Base-by-base conservation (phyloP, 2,797 vertebrate genomes). In the Emydoidea blandingii region DNA sequence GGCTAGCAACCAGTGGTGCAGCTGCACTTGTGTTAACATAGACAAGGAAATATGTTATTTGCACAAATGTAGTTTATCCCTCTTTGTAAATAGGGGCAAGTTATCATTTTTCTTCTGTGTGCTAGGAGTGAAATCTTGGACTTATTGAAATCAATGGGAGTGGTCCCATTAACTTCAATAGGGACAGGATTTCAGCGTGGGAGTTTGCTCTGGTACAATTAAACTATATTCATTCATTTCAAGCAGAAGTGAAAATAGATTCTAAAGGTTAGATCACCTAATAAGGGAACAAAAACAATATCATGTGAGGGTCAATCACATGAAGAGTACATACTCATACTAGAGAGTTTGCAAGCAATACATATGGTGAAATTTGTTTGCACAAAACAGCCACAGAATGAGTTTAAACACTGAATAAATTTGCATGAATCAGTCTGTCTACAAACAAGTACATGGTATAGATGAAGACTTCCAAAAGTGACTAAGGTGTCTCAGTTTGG, bases 281-380 rank as follows among this genome's bases (percentile, higher is more conserved):
- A 85, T 19, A 41, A 85, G 74, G 62, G 56, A 92, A 54, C 37
- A 94, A 95, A 94, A 72, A 49, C 16, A 0, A 0, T 87, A 41
- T 49, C 78, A 53, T 50, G 34, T 85, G 27, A 37, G 9, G 88
- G 76, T 7, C 1, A 3, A 31, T 41, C 56, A 57, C 53, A 79
- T 84, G 76, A 93, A 87, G 85, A 85, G 89, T 94, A 90, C 79
- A 62, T 84, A 65, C 79, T 91, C 89, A 87, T 18, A 52, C 29
- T 93, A 41, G 53, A 78, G 94, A 83, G 65, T 90, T 94, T 96
- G 80, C 90, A 96, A 93, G 94, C 81, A 94, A 96, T 95, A 89
- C 94, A 94, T 93, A 97, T 53, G 95, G 85, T 94, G 68, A 97
- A 91, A 96, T 97, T 94, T 95, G 91, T 96, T 96, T 96, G 93